Evolutionary conservation across 2,797 vertebrate species (phyloP).

Genomic region (Brachyrhaphis roseni): DNA sequence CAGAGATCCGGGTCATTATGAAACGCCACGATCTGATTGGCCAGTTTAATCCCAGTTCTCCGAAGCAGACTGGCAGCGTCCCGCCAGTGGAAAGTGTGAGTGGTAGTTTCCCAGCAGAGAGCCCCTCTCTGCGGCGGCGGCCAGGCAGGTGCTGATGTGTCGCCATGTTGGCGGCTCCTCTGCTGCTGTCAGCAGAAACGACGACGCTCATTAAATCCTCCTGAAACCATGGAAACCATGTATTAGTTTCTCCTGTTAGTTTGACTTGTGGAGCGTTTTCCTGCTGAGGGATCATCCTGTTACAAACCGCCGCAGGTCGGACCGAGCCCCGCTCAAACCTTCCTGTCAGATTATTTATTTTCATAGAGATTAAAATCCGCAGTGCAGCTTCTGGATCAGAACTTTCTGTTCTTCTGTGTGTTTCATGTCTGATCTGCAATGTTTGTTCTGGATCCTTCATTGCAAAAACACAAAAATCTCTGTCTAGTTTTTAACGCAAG

Average conservation of each 20-base stretch:
- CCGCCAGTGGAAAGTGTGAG: conserved; percentile 51
- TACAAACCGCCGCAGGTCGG: background rate
- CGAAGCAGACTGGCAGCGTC: background rate
- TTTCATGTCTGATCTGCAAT: background rate
- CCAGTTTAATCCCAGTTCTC: conserved; percentile 14
- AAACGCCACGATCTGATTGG: conserved; percentile 15
- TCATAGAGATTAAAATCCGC: background rate
- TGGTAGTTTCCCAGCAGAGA: conserved; percentile 66
- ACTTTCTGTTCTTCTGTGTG: background rate
- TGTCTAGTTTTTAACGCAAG: background rate
- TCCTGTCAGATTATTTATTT: background rate
- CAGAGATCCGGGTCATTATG: conserved; percentile 45
- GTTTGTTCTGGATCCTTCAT: background rate
- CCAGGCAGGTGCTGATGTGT: conserved; percentile 62
- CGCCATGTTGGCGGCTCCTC: conserved; percentile 27
- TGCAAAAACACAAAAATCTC: background rate
- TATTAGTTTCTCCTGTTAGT: background rate
- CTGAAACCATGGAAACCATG: background rate
- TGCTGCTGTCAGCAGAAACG: conserved; percentile 22
- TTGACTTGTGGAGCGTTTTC: background rate
- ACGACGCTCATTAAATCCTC: background rate
- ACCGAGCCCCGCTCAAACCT: background rate
- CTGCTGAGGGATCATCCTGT: background rate
- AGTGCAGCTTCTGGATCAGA: background rate
- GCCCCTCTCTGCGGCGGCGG: conserved; percentile 29